Evolutionary conservation across 2,113 vertebrate genomes (phyloP).

Genomic region (Prionailurus viverrinus): DNA sequence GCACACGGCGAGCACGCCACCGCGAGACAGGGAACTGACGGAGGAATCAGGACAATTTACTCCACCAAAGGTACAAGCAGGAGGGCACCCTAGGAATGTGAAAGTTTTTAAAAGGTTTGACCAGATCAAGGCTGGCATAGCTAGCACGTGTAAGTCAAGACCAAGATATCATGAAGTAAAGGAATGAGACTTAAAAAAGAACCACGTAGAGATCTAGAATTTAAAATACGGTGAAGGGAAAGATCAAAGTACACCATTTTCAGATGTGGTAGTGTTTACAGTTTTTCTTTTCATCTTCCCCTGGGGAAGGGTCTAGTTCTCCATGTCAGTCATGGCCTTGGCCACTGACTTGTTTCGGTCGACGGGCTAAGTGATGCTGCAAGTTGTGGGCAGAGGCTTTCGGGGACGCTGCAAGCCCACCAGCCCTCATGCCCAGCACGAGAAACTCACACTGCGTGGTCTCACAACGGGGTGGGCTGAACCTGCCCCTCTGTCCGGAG

Average conservation of each 20-base stretch:
- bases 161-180: background rate
- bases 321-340: background rate
- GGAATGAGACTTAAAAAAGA: slow-evolving; percentile 7
- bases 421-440: background rate
- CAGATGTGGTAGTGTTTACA: background rate
- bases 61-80: background rate
- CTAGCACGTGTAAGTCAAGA: background rate
- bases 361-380: background rate
- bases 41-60: background rate
- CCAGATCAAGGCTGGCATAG: background rate
- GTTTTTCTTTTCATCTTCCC: background rate
- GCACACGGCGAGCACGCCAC: background rate
- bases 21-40: background rate
- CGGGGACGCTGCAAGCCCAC: background rate
- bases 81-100: background rate
- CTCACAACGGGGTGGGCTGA: background rate
- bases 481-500: background rate
- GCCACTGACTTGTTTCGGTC: background rate
- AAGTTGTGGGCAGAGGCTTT: background rate
- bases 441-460: background rate
- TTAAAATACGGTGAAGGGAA: background rate
- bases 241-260: background rate
- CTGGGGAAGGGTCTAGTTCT: too few species aligned
- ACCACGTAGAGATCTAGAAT: background rate
- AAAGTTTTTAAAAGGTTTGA: background rate